Base-by-base conservation (phyloP, 2,797 vertebrate genomes). In the Myiotriccus ornatus region DNA sequence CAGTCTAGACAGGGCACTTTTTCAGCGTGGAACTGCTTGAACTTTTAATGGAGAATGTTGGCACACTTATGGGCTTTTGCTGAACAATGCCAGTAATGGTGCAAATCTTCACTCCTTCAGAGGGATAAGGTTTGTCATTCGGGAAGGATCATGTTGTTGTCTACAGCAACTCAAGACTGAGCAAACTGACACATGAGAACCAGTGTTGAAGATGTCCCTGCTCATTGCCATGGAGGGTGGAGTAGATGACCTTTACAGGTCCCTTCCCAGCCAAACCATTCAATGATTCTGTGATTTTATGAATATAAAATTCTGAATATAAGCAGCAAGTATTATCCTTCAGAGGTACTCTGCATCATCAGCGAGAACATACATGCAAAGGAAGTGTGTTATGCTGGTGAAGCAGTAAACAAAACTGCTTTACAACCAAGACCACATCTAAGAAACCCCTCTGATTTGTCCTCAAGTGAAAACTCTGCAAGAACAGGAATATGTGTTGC, bases 301-400 rank as follows among this genome's bases (percentile, higher is more conserved):
- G 2, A 63, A 65, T 28, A 41, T 35, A 76, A n/a, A n/a, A n/a
- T n/a, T n/a, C n/a, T n/a, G n/a, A n/a, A n/a, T n/a, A n/a, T n/a
- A n/a, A n/a, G 10, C 28, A 70, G 8, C 11, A 78, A 37, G 17
- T 10, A 53, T 6, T 22, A 56, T 21, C 8, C 8, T 73, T 69
- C 25, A 69, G 64, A 67, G 17, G 15, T 9, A 46, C 69, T 75
- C 43, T 78, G 9, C 18, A 19, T 22, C 17, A 14, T 37, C 59
- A 76, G 2, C 2, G 4, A 37, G 19, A 25, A 23, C 4, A 34
- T 1, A 20, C 2, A 24, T 4, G 5, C 14, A 59, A 88, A 83
- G 9, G 2, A 68, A 77, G 0, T 17, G 5, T n/a, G 2, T 10
- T n/a, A 10, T 12, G 5, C 27, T 46, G 2, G 1, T 47, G 27